Percentiles rank a stretch among this genome's conserved stretches.
These are phyloP conservation scores for Motacilla tschutschensis DNA, from an alignment of 2,113 vertebrate species.

Conservation along the genomic window DNA sequence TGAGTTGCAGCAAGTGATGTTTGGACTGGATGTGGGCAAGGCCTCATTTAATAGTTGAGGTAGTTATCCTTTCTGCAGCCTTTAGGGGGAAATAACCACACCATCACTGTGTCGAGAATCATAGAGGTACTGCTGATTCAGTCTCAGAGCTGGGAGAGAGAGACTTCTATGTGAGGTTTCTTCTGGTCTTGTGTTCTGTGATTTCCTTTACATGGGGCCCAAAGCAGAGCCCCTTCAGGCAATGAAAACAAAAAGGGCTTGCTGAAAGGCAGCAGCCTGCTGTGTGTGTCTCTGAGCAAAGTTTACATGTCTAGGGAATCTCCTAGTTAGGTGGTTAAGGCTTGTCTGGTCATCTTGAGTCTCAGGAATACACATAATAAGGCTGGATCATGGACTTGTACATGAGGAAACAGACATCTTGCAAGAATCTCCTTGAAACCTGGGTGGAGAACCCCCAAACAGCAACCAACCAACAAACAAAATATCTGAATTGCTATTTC, in stretches of 20 bases:
- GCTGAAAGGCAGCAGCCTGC: neutral
- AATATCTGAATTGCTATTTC: neutral
- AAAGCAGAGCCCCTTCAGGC: neutral
- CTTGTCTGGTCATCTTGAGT: neutral
- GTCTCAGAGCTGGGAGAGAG: neutral
- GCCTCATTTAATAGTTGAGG: neutral
- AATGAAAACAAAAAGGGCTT: neutral
- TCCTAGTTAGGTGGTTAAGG: neutral
- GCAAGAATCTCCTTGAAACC: neutral
- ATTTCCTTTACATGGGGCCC: neutral
- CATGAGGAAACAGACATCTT: neutral
- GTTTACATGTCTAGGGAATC: neutral
- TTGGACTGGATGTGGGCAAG: neutral
- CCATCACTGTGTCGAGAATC: neutral
- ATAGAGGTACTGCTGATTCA: neutral
- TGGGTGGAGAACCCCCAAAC: neutral
- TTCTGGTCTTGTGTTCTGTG: neutral
- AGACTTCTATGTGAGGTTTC: neutral
- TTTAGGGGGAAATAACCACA: neutral
- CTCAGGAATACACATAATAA: neutral
- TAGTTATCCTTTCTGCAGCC: neutral
- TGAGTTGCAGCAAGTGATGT: neutral
- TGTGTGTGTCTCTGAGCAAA: neutral
- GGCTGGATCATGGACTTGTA: neutral
- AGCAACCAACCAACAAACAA: neutral